Base-by-base conservation (phyloP, 2,888 invertebrate species). In the Bibio marci region DNA sequence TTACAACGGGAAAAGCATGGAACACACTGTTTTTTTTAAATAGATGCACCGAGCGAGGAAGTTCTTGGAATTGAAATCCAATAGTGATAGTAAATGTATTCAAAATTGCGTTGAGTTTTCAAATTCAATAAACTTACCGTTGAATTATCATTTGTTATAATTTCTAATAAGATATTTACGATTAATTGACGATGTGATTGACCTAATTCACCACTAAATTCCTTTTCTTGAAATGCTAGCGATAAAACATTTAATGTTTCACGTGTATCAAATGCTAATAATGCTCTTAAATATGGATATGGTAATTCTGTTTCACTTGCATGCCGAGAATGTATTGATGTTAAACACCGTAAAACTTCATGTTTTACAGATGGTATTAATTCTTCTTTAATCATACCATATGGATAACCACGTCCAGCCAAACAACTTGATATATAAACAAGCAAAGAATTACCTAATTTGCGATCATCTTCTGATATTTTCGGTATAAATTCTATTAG, bases 351-450 rank as follows among this genome's bases (percentile, higher is more conserved):
- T 38, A 80, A 60, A n/a, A 44, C 60, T 54, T 83, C 79, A 43
- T 76, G 71, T 53, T 83, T 81, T 2, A 81, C 82, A 50, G 69
- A 65, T 26, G 69, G 66, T 7, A 74, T 69, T 36, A 69, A 60
- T 27, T 71, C 68, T 10, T 65, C 62, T 0, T 76, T 71, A 47
- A 86, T 73, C 49, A 76, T 72, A 0, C 86, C 86, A 30, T 65
- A 65, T 1, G 86, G 87, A 63, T 83, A 90, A 1, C 80, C 81
- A 41, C 82, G 65, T 1, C 87, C 90, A n/a, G 85, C 80, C 45
- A 90, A 64, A 52, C 88, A 88, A 47, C 86, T 85, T 45, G 82
- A 85, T 25, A 86, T 72, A 53, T 88, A 90, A 3, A 90, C 85
- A 37, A 91, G 62, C 46, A 90, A 61, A 44, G 81, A 81, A 52